Evolutionary conservation across 2,888 invertebrate genomes (phyloP), one percentile per base, ranked within the genome.

Genomic region (Trisateles emortualis): DNA sequence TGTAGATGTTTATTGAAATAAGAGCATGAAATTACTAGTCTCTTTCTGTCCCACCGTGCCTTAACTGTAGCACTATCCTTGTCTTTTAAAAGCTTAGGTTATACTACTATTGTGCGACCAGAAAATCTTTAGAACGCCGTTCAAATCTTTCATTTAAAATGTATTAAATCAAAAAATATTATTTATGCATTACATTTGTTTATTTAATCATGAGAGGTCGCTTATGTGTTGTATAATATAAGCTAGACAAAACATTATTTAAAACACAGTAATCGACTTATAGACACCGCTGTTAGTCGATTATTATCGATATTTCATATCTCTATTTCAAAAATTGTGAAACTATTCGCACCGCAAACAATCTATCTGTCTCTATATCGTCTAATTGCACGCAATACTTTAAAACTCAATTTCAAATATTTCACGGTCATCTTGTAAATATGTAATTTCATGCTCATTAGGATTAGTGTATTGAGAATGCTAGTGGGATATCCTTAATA

Each of bases 361-460:
- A 45, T 48, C 38, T 50, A 43, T 14, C 45, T 49, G 45, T 50
- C 52, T 19, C n/a, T 49, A 47, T n/a, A n/a, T n/a, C n/a, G n/a
- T 6, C 48, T 68, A 41, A 52, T 53, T 66, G 72, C 73, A 72
- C 70, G 72, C 72, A 59, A 48, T 58, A 17, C 10, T 30, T 39
- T 11, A 48, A 44, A 59, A 57, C 59, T 68, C 30, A 64, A 53
- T 52, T 63, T 52, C 52, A 47, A 36, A 43, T 11, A 35, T 57
- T 46, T 64, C 72, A 72, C 67, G 48, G 59, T 61, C 59, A 65
- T 79, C 66, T 57, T 80, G 72, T 79, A 78, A 63, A 76, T 76
- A 74, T 77, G 90, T 90, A 88, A 91, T 91, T 92, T 91, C 88
- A 91, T 90, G 90, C 91, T 91, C 90, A 84, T 83, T 87, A 86